Percentiles rank a stretch among this genome's conserved stretches.
These are phyloP conservation scores for Schlechtendalia chinensis DNA, from an alignment of 1,140 invertebrate species.

Conservation along the genomic window DNA sequence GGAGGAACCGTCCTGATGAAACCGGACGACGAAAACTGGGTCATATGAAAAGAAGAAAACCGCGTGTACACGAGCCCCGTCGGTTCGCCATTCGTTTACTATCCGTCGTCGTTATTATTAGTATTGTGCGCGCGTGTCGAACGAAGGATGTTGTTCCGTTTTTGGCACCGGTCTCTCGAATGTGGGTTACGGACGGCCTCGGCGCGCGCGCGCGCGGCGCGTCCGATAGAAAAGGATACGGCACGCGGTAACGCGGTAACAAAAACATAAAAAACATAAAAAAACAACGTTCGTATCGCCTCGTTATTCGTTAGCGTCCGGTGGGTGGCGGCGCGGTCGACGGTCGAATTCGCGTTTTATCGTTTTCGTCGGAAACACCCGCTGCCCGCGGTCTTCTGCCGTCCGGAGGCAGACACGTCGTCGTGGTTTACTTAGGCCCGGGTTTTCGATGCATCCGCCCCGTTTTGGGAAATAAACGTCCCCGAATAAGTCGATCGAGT, in stretches of 20 bases:
- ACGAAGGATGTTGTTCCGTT: conserved; percentile 36
- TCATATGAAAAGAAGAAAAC: no score
- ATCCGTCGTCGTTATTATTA: conserved; percentile 34
- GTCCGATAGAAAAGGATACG: conserved; percentile 37
- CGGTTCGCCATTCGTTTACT: conserved; percentile 27
- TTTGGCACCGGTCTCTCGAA: conserved; percentile 43
- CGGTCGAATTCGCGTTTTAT: conserved; percentile 32
- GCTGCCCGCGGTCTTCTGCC: no score
- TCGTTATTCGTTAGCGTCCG: no score
- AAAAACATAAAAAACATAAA: not conserved
- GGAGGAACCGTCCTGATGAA: no score
- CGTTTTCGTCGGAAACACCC: conserved; percentile 17
- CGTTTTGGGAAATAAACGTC: no score
- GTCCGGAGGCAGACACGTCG: no score
- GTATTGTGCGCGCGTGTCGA: conserved; percentile 12
- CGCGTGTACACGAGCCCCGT: conserved; percentile 6
- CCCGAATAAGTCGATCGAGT: no score
- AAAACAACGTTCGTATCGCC: not conserved
- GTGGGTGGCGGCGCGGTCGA: conserved; percentile 1
- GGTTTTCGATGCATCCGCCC: no score
- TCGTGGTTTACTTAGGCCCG: no score
- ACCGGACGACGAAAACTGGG: conserved; percentile 48
- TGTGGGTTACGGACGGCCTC: conserved; percentile 32
- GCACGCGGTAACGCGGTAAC: conserved; percentile 18
- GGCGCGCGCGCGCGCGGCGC: no score